Base-by-base conservation (phyloP, 2,888 invertebrate species). In the Maniola hyperantus region DNA sequence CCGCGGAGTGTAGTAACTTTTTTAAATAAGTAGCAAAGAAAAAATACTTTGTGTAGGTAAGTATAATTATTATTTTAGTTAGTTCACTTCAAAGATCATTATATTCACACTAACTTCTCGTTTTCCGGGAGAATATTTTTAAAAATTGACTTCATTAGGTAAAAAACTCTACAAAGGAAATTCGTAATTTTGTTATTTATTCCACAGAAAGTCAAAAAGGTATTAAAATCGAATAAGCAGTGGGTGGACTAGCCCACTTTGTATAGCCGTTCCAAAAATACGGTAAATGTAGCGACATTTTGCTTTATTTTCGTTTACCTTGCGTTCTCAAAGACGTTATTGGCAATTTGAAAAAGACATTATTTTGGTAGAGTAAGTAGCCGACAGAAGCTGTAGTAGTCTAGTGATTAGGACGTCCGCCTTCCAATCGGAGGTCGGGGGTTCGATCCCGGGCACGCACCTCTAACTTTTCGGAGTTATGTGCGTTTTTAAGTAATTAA, bases 251-350 rank as follows among this genome's bases (percentile, higher is more conserved):
- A 39, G 39, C 7, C 13, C 36, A 36, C 18, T 55, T 10, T 8
- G 34, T 54, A 36, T 5, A 54, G 15, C 33, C 15, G 34, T 34
- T 54, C 54, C n/a, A 54, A 54, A 54, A 54, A 54, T 54, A 54
- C 34, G 34, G 15, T 15, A n/a, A 36, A 54, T 15, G 2, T 53
- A 15, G 18, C 13, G 13, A 18, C n/a, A 42, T 57, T 34, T 36
- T 42, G 42, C 55, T 57, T 39, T 39, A 39, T 39, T 13, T 39
- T 39, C 55, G 18, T 20, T 39, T 39, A 55, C n/a, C n/a, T 34
- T 55, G 20, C 39, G 6, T 13, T 57, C 42, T 20, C 42, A 57
- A 42, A 55, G 57, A 57, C 42, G 18, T 57, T 39, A 42, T 57
- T 57, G 57, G 57, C 42, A 42, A 57, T 42, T 57, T 20, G 42